A percentile compares a stretch with the other conserved stretches of the same genome.
phyloP scores from a whole-genome alignment of 2,797 vertebrate genomes.

The Staurois parvus region DNA sequence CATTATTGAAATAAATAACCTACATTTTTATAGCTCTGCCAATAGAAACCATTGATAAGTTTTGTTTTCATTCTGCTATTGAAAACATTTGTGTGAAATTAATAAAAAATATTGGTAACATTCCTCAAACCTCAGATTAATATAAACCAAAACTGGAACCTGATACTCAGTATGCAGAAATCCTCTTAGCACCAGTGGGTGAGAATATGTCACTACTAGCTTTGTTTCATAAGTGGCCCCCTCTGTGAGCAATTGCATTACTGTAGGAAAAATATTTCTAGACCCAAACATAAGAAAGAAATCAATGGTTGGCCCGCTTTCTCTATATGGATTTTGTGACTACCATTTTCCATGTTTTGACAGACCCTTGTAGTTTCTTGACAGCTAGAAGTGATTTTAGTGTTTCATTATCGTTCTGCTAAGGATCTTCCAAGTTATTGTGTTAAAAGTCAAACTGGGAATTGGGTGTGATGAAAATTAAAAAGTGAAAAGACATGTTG shows the following conservation, averaged over 20 bases:
- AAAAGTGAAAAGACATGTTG: not conserved
- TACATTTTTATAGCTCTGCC: no score
- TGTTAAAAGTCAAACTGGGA: not conserved
- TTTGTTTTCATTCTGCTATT: no score
- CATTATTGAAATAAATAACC: no score
- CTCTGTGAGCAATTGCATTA: not conserved
- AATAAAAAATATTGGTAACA: not conserved
- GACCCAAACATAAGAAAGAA: slow-evolving; percentile 6
- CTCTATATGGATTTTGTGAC: not conserved
- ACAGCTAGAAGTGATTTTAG: slow-evolving; percentile 20
- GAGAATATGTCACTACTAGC: not conserved
- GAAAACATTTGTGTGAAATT: no score
- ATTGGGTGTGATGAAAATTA: not conserved
- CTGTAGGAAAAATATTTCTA: not conserved
- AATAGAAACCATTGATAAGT: no score
- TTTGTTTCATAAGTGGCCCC: not conserved
- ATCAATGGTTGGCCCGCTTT: not conserved
- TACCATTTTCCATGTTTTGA: not conserved
- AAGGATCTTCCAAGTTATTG: slow-evolving; percentile 8
- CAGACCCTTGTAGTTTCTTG: not conserved
- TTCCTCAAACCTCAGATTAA: not conserved
- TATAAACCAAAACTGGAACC: not conserved
- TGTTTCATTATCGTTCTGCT: slow-evolving; percentile 8
- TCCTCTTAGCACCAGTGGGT: not conserved
- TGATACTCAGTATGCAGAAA: slow-evolving; percentile 2